A percentile compares a stretch with the other conserved stretches of the same genome.
These are phyloP conservation scores for Hemistola chrysoprasaria DNA, from an alignment of 2,888 invertebrate species.

Conservation along the genomic window DNA sequence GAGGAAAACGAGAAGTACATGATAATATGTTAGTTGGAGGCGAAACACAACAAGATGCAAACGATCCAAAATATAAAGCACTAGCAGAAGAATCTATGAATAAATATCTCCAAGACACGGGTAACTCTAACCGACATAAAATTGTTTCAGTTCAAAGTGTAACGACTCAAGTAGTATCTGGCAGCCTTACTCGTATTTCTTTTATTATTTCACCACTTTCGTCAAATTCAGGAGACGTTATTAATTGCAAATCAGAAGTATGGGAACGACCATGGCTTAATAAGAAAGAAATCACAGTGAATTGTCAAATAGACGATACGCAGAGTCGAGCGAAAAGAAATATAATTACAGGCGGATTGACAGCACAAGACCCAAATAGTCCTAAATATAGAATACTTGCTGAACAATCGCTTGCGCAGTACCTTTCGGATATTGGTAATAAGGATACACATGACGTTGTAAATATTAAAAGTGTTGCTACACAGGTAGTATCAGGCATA, in stretches of 20 bases:
- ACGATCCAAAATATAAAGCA: conserved; percentile 29
- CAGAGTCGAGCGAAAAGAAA: conserved; percentile 20
- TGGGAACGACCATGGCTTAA: conserved; percentile 32
- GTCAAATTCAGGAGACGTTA: conserved; percentile 39
- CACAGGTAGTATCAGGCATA: conserved; percentile 35
- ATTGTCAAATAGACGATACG: conserved; percentile 27
- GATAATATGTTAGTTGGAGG: conserved; percentile 30
- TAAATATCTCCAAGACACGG: conserved; percentile 34
- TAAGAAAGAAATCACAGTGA: conserved; percentile 33
- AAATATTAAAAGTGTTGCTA: conserved; percentile 29
- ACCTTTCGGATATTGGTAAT: conserved; percentile 22
- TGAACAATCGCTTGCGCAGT: conserved; percentile 37
- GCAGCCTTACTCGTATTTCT: conserved; percentile 72
- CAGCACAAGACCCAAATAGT: conserved; percentile 30
- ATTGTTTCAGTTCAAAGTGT: conserved; percentile 57
- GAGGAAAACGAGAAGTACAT: conserved; percentile 19
- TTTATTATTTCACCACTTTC: conserved; percentile 75
- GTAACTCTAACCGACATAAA: conserved; percentile 24
- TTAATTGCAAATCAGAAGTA: conserved; percentile 30
- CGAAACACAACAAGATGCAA: background rate
- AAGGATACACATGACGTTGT: conserved; percentile 16
- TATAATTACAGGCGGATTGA: conserved; percentile 17
- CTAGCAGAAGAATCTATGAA: conserved; percentile 42
- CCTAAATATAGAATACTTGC: conserved; percentile 31
- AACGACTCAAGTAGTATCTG: conserved; percentile 69